Evolutionary conservation across 2,113 vertebrate genomes (phyloP).

Genomic region (Mugil cephalus): DNA sequence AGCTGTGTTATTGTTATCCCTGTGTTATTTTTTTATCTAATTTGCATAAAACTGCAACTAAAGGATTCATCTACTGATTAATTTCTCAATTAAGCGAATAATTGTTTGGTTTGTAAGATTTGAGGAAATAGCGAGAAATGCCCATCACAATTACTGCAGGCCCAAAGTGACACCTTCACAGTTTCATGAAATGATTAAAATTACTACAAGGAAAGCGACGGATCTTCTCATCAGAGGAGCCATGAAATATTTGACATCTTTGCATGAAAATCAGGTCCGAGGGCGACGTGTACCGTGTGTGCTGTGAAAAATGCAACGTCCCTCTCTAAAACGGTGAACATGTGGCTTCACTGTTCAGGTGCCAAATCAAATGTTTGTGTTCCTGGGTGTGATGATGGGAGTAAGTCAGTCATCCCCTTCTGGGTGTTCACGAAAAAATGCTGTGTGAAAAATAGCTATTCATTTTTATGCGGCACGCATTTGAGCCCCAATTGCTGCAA

Average conservation of each 20-base stretch:
- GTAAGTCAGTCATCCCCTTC: not conserved
- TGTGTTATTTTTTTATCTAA: not conserved
- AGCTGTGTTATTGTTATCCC: not conserved
- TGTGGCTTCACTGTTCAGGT: too few species aligned
- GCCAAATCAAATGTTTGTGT: too few species aligned
- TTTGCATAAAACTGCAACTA: conserved; percentile 7
- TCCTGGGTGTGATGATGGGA: not conserved
- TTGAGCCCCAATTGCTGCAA: conserved; percentile 16
- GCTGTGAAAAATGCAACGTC: too few species aligned
- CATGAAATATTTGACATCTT: not conserved
- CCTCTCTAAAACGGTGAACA: too few species aligned
- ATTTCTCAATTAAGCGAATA: conserved; percentile 20
- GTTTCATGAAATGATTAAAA: conserved; percentile 6
- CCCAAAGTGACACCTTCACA: conserved; percentile 11
- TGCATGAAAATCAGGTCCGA: too few species aligned
- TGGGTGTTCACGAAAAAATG: too few species aligned
- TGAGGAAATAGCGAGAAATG: not conserved
- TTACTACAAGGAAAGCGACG: not conserved
- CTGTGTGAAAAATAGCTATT: not conserved
- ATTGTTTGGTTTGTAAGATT: conserved; percentile 19
- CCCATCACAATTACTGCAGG: conserved; percentile 7
- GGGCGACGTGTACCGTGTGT: too few species aligned
- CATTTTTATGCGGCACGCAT: not conserved
- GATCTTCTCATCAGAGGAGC: not conserved
- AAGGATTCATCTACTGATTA: conserved; percentile 16